Evolutionary conservation across 2,888 invertebrate genomes (phyloP).

Genomic region (Eupsilia transversa): DNA sequence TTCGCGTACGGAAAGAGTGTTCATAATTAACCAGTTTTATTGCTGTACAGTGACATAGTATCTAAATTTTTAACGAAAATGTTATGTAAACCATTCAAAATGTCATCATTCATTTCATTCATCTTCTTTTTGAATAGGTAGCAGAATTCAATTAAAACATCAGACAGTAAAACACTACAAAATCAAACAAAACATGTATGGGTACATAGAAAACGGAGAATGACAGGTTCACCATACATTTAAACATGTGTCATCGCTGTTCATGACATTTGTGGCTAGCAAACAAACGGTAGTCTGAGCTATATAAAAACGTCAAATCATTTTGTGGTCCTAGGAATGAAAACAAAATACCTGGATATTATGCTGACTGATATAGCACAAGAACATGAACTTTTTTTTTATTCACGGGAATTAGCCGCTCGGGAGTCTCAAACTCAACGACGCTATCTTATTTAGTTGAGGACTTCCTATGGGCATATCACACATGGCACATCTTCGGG

Average conservation of each 20-base stretch:
- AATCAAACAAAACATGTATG: background rate
- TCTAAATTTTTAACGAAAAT: background rate
- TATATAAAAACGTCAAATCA: background rate
- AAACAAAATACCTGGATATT: background rate
- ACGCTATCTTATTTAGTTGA: too few species aligned
- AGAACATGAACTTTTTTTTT: background rate
- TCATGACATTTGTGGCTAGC: constrained; percentile 24
- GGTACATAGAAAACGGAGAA: background rate
- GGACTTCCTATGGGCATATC: too few species aligned
- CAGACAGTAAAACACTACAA: background rate
- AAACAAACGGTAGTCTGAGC: background rate
- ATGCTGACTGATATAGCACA: background rate
- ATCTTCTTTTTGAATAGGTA: too few species aligned
- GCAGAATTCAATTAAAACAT: background rate
- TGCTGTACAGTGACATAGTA: background rate
- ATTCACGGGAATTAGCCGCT: background rate
- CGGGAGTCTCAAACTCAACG: too few species aligned
- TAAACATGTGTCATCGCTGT: constrained; percentile 14
- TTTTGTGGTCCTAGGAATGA: background rate
- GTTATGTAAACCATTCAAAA: background rate
- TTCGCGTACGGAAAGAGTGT: too few species aligned
- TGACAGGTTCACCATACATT: constrained; percentile 1
- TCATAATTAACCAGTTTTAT: background rate
- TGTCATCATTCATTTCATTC: too few species aligned
- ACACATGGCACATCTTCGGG: too few species aligned